A percentile compares a stretch with the other conserved stretches of the same genome.
Conservation (phyloP, 2,113 vertebrate genomes). For the Micronisus gabar region DNA sequence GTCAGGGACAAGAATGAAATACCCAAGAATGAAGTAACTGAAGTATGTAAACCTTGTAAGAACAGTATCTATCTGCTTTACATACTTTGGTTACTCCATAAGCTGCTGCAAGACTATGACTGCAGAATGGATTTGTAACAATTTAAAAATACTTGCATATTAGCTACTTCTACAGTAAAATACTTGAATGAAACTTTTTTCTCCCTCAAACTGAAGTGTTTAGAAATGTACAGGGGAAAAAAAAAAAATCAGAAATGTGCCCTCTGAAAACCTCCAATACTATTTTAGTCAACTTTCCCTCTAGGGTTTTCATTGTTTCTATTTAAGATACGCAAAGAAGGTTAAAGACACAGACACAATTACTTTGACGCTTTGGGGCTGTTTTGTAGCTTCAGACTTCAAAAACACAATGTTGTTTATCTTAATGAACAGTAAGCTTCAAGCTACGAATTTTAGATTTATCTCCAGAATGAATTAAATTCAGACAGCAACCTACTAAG, state of each 20-base stretch:
- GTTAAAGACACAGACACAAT: background rate
- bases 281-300: background rate
- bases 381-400: background rate
- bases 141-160: background rate
- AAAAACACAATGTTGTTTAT: background rate
- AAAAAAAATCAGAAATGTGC: background rate
- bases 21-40: background rate
- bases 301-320: background rate
- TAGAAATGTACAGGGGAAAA: background rate
- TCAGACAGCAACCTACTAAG: background rate
- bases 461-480: background rate
- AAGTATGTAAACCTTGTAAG: background rate
- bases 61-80: background rate
- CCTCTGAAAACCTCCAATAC: background rate
- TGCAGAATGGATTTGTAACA: background rate
- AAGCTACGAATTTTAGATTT: background rate
- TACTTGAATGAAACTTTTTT: background rate
- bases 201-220: background rate
- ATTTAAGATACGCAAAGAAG: background rate
- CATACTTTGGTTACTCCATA: background rate
- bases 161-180: background rate
- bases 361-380: background rate
- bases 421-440: background rate
- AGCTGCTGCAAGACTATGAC: background rate
- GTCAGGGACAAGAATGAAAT: background rate